Percentiles rank a stretch among this genome's conserved stretches.
These are phyloP conservation scores for Strigamia transsilvanica DNA, from an alignment of 2,888 invertebrate species.

Conservation along the genomic window DNA sequence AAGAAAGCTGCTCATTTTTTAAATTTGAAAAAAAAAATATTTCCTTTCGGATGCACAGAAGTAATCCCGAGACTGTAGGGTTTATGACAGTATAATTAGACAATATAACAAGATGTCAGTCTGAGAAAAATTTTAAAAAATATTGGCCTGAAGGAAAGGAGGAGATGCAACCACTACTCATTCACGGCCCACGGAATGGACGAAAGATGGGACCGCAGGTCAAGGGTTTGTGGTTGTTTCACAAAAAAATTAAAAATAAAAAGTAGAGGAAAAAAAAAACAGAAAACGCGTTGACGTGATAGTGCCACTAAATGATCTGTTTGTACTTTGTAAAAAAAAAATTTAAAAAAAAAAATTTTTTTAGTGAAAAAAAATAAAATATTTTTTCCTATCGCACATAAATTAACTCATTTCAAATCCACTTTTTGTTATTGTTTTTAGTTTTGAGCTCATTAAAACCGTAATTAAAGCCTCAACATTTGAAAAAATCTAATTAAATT, in stretches of 20 bases:
- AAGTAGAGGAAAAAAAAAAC: neutral
- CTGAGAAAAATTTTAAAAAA: neutral
- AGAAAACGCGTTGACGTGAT: slow-evolving; percentile 39
- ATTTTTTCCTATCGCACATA: neutral
- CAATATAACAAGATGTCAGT: slow-evolving; percentile 34
- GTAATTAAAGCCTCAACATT: neutral
- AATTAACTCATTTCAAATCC: too few species aligned
- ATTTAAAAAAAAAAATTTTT: too few species aligned
- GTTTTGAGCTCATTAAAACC: too few species aligned
- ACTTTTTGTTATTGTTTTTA: too few species aligned
- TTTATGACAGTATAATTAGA: slow-evolving; percentile 1
- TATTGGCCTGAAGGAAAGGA: slow-evolving; percentile 12
- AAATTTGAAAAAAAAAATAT: neutral
- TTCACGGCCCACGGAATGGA: neutral
- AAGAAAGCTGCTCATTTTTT: neutral
- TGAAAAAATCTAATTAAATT: neutral
- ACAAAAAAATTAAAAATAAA: neutral
- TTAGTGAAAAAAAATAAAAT: neutral
- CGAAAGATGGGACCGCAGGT: slow-evolving; percentile 47
- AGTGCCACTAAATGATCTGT: slow-evolving; percentile 47
- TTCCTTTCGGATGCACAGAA: neutral
- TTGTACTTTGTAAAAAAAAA: neutral
- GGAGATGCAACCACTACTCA: slow-evolving; percentile 7
- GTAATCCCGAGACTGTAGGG: slow-evolving; percentile 5
- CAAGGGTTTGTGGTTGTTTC: slow-evolving; percentile 31